Conservation (phyloP, 2,797 vertebrate species). For the Antrozous pallidus region DNA sequence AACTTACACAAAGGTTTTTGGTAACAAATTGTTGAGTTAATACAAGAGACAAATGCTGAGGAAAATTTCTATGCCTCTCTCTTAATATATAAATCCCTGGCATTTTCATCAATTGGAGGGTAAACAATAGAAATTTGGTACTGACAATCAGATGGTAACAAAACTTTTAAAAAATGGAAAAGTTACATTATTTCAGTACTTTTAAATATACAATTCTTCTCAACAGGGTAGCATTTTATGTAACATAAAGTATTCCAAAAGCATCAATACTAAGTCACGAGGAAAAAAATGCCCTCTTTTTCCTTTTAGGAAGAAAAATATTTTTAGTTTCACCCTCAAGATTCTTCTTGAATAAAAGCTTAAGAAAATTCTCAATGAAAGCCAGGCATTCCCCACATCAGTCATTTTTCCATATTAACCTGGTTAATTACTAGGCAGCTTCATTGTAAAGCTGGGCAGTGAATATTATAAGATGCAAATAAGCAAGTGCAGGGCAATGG, state of each 20-base stretch:
- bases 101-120: not conserved
- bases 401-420: not conserved
- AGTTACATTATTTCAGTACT: not conserved
- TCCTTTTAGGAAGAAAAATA: not conserved
- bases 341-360: not conserved
- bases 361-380: not conserved
- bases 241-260: not conserved
- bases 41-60: not conserved
- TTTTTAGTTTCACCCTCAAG: not conserved
- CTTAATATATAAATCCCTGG: not conserved
- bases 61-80: not conserved
- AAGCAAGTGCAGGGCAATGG: not conserved
- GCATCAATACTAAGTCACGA: not conserved
- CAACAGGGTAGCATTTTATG: not conserved
- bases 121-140: not conserved
- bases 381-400: not conserved
- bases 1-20: not conserved
- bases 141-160: not conserved
- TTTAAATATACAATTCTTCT: not conserved
- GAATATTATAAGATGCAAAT: not conserved
- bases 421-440: not conserved
- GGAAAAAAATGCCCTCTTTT: not conserved
- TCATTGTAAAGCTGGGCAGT: not conserved
- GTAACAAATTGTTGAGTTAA: not conserved
- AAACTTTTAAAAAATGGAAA: not conserved